A percentile compares a stretch with the other conserved stretches of the same genome.
Evolutionary conservation across 2,888 invertebrate species (phyloP).

Genomic region (Sylvicola cinctus): DNA sequence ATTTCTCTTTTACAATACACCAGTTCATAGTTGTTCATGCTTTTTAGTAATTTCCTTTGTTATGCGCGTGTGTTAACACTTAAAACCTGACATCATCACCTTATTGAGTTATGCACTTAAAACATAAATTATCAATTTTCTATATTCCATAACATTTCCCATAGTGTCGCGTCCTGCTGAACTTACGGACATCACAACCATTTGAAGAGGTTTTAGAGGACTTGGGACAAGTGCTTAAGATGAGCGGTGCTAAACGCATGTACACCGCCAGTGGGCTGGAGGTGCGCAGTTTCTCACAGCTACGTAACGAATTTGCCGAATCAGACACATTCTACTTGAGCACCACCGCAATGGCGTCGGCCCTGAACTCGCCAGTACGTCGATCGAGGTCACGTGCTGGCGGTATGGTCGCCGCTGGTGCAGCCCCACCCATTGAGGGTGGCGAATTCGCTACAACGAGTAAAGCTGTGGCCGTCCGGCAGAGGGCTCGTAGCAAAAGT

Average conservation of each 20-base stretch:
- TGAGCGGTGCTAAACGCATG: constrained; percentile 78
- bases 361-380: constrained; percentile 36
- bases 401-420: constrained; percentile 22
- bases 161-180: constrained; percentile 76
- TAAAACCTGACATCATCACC: no score
- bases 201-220: constrained; percentile 89
- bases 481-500: constrained; percentile 63
- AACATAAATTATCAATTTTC: no score
- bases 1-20: no score
- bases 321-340: constrained; percentile 80
- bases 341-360: constrained; percentile 21
- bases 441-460: constrained; percentile 10
- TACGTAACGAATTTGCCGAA: constrained; percentile 80
- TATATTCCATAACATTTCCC: no score
- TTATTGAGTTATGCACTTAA: no score
- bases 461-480: constrained; percentile 30
- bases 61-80: no score
- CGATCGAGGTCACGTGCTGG: constrained; percentile 42
- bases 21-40: no score
- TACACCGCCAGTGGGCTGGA: constrained; percentile 83
- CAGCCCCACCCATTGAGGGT: constrained; percentile 21
- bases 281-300: constrained; percentile 83
- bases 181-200: constrained; percentile 78
- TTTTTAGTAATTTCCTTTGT: no score
- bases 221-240: constrained; percentile 79